phyloP scores from a whole-genome alignment of 2,888 invertebrate species.

The Pandemis heparana region DNA sequence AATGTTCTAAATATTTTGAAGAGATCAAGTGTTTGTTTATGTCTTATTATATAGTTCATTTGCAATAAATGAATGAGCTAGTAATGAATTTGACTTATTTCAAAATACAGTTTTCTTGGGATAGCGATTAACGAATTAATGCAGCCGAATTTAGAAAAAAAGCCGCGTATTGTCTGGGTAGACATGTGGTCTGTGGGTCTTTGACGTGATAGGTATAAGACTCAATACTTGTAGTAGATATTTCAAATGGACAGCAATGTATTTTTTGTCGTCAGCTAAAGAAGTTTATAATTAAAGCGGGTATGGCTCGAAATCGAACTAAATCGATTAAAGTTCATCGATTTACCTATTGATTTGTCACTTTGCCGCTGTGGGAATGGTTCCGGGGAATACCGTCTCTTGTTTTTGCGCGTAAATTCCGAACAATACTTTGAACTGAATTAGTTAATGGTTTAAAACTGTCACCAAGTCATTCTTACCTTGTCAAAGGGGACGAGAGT shows the following conservation, averaged over 20 bases:
- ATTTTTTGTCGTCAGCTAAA: conserved; percentile 44
- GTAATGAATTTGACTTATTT: no score
- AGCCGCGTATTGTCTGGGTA: no score
- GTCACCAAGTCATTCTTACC: neutral
- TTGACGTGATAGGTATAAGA: no score
- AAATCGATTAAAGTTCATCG: conserved; percentile 40
- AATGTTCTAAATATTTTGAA: no score
- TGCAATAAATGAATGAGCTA: no score
- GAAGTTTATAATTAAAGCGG: conserved; percentile 49
- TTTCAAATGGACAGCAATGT: neutral
- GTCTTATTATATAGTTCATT: no score
- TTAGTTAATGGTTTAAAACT: conserved; percentile 9
- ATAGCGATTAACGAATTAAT: no score
- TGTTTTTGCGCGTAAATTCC: conserved; percentile 65
- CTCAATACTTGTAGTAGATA: no score
- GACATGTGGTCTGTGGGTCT: no score
- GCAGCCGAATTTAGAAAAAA: no score
- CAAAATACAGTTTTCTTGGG: no score
- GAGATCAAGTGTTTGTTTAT: no score
- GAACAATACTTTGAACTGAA: conserved; percentile 30
- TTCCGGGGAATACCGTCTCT: conserved; percentile 74
- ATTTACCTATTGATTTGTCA: conserved; percentile 55
- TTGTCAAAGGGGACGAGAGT: neutral
- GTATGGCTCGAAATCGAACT: conserved; percentile 54
- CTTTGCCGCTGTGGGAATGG: conserved; percentile 69